A percentile compares a stretch with the other conserved stretches of the same genome.
phyloP scores from a whole-genome alignment of 2,797 vertebrate genomes.

The Gymnopithys bicolor region DNA sequence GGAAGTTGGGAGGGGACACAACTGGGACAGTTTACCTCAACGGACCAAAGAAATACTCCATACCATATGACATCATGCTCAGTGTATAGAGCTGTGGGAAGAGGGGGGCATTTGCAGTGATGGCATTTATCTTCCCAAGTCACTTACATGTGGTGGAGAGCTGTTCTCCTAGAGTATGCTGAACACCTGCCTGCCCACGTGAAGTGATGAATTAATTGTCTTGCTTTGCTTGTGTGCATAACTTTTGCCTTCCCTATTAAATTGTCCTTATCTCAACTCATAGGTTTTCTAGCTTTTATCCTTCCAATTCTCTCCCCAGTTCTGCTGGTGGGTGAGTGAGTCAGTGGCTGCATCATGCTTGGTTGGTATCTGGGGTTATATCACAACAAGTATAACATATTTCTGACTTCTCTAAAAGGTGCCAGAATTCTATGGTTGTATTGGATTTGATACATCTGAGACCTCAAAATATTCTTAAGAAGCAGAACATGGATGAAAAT shows the following conservation, averaged over 20 bases:
- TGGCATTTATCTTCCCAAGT: not conserved
- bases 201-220: not conserved
- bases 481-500: not conserved
- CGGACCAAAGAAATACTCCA: not conserved
- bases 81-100: not conserved
- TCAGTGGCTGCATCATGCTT: fast-evolving
- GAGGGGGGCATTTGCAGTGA: not conserved
- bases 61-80: not conserved
- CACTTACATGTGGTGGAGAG: fast-evolving
- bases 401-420: not conserved
- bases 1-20: not conserved
- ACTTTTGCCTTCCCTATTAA: not conserved
- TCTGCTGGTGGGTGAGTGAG: not conserved
- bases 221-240: not conserved
- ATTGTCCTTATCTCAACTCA: not conserved
- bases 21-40: not conserved
- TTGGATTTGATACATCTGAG: not conserved
- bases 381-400: fast-evolving
- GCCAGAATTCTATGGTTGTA: not conserved
- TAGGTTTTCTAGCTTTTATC: not conserved
- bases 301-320: not conserved
- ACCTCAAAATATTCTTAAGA: not conserved
- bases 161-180: not conserved
- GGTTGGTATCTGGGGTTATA: not conserved
- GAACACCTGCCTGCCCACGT: not conserved